Evolutionary conservation across 2,888 invertebrate species (phyloP).

Genomic region (Fabriciana adippe): DNA sequence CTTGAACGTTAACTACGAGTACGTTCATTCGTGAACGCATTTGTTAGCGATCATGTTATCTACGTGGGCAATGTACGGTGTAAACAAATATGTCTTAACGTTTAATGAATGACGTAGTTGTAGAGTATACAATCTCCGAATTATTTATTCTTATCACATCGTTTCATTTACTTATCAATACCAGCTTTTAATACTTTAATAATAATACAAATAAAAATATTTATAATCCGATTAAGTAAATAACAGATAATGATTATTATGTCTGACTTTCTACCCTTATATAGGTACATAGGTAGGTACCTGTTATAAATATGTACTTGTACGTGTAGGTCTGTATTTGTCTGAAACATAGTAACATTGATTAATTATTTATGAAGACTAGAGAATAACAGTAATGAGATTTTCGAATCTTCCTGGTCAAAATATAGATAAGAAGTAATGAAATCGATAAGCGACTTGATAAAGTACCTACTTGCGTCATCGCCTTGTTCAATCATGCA

Average conservation of each 20-base stretch:
- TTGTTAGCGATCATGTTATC: slow-evolving; percentile 11
- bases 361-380: no score
- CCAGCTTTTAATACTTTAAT: no score
- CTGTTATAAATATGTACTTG: no score
- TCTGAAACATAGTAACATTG: no score
- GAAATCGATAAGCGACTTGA: slow-evolving; percentile 66
- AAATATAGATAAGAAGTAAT: slow-evolving; percentile 48
- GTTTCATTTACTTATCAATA: no score
- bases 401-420: slow-evolving; percentile 16
- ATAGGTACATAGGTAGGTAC: no score
- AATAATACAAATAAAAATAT: no score
- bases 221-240: no score
- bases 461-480: slow-evolving; percentile 63
- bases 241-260: no score
- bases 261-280: no score
- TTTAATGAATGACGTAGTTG: slow-evolving; percentile 8
- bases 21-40: slow-evolving; percentile 2
- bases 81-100: slow-evolving; percentile 20
- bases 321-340: no score
- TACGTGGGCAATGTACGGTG: slow-evolving; percentile 16
- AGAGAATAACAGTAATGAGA: slow-evolving; percentile 10
- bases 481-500: slow-evolving; percentile 65
- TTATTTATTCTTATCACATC: no score
- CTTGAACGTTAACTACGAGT: not conserved
- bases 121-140: not conserved